Base-by-base conservation (phyloP, 92 coral and sea anemone genomes). In the Palythoa grandis region DNA sequence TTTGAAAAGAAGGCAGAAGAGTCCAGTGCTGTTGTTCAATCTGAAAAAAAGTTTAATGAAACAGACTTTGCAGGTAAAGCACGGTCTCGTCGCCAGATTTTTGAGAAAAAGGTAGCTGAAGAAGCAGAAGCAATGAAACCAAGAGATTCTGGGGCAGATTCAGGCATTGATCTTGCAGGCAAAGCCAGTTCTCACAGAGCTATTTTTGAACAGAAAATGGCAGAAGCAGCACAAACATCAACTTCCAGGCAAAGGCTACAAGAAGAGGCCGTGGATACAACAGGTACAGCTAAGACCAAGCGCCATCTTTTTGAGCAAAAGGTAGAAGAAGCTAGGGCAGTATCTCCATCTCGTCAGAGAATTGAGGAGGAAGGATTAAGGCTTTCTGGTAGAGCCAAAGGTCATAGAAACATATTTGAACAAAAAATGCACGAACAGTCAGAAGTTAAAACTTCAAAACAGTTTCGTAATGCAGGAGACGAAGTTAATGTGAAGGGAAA, bases 271-370 rank as follows among this genome's bases (percentile, higher is more conserved):
- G 70, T 70, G 2, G 93, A 91, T 10, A 74, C 86, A 8, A 56
- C 83, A 39, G 98, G 98, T 25, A 82, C 83, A 40, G 95, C 98
- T 17, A 88, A 79, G 65, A 91, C 95, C 15, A 95, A 92, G 69
- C 93, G 98, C 14, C 87, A 86, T 38, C 88, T 94, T 69, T 94
- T 94, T 80, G 95, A 94, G 76, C 89, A 90, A 78, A 90, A 82
- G 77, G 95, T 91, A 5, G 95, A 94, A 74, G 98, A 92, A 74
- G 88, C 90, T 16, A 90, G 89, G 76, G 92, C 86, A 16, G 91
- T 87, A 4, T 90, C 88, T 47, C 75, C 90, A 47, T 75, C 58
- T 16, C 85, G 88, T 25, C 80, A 82, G 50, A 88, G 87, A n/a
- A 68, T 78, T 40, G 76, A 75, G 56, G 92, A 90, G 43, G 88